A percentile compares a stretch with the other conserved stretches of the same genome.
Evolutionary conservation across 64 coral and sea anemone species (phyloP).

Genomic region (Astreopora myriophthalma): DNA sequence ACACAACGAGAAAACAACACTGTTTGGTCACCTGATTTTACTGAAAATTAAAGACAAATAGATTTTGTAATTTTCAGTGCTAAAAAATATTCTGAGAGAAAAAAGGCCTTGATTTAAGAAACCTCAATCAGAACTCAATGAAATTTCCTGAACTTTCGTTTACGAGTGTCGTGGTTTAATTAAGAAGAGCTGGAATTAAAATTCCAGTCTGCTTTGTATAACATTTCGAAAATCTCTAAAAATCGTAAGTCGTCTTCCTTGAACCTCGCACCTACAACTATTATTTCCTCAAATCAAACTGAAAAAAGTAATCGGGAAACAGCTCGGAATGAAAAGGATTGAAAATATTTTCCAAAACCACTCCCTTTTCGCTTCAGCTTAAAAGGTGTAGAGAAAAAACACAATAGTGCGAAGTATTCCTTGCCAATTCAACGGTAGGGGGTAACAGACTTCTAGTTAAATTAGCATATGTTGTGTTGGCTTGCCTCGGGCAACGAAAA

Average conservation of each 20-base stretch:
- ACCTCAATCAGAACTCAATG: not conserved
- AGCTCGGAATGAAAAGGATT: not conserved
- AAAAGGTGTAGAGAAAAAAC: not conserved
- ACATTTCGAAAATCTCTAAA: slow-evolving; percentile 14
- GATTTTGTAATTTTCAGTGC: not conserved
- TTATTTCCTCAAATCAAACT: not conserved
- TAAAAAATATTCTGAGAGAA: not conserved
- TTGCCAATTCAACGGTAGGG: slow-evolving; percentile 47
- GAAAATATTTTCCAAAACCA: not conserved
- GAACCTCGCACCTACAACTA: not conserved
- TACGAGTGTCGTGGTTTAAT: not conserved
- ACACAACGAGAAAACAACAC: not conserved
- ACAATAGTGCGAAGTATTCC: not conserved
- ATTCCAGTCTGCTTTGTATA: not conserved
- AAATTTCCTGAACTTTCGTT: not conserved
- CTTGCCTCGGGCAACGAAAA: slow-evolving; percentile 19
- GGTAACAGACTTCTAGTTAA: not conserved
- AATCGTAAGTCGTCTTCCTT: not conserved
- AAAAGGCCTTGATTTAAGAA: not conserved
- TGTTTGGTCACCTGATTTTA: not conserved
- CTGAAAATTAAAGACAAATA: not conserved
- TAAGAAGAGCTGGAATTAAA: slow-evolving; percentile 28
- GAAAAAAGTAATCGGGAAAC: not conserved
- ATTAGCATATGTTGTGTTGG: slow-evolving; percentile 37
- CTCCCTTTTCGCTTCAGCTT: not conserved